A percentile compares a stretch with the other conserved stretches of the same genome.
These are phyloP conservation scores for Ylistrum balloti DNA, from an alignment of 1,140 invertebrate genomes.

Conservation along the genomic window DNA sequence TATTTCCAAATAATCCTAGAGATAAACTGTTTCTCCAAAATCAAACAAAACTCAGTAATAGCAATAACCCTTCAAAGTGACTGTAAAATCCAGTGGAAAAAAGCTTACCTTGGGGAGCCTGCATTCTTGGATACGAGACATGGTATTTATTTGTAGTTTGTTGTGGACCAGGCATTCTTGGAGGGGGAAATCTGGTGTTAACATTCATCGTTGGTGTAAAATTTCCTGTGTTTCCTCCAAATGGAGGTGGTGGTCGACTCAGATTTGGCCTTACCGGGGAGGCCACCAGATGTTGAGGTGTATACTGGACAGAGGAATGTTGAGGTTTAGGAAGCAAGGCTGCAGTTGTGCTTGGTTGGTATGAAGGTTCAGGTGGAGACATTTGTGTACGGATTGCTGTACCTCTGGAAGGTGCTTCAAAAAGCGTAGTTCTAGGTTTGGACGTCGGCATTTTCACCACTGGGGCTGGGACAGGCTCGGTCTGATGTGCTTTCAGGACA, in stretches of 20 bases:
- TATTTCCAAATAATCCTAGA: no score
- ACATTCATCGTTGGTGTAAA: slow-evolving; percentile 31
- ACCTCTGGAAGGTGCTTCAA: background rate
- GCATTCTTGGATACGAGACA: background rate
- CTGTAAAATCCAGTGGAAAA: no score
- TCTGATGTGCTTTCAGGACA: background rate
- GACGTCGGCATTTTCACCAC: slow-evolving; percentile 13
- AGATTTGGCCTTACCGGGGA: background rate
- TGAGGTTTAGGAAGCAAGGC: background rate
- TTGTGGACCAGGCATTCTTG: background rate
- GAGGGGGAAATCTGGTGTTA: background rate
- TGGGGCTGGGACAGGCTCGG: background rate
- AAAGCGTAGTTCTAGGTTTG: background rate
- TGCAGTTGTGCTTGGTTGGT: background rate
- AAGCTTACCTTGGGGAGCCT: background rate
- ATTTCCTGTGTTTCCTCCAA: background rate
- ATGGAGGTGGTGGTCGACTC: slow-evolving; percentile 2
- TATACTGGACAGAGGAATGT: background rate
- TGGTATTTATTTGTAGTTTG: background rate
- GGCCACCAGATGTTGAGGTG: background rate
- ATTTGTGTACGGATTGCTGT: background rate
- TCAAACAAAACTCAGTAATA: no score
- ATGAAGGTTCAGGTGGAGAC: background rate
- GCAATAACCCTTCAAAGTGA: no score
- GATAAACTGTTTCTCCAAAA: no score